phyloP scores from a whole-genome alignment of 2,797 vertebrate genomes.

The Spea hammondii region DNA sequence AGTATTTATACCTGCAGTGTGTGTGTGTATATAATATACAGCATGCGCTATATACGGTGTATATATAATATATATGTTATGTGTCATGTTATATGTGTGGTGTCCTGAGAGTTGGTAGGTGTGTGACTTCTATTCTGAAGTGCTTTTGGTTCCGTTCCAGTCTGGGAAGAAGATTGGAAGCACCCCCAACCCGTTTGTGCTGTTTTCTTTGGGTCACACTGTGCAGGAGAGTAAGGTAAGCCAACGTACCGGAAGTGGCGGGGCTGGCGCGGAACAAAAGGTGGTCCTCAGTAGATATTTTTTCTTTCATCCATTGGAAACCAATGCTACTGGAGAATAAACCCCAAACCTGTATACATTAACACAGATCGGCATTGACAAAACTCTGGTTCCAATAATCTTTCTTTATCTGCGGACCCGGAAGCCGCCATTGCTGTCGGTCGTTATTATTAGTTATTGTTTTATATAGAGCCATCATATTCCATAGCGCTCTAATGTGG shows the following conservation, averaged over 20 bases:
- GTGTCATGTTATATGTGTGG: not conserved
- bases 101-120: no score
- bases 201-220: conserved; percentile 87
- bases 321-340: no score
- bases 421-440: no score
- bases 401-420: no score
- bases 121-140: not conserved
- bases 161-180: conserved; percentile 91
- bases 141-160: conserved; percentile 65
- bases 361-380: no score
- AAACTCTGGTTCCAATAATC: no score
- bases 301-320: no score
- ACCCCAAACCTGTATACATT: no score
- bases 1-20: not conserved
- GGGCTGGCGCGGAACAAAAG: not conserved
- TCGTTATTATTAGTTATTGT: no score
- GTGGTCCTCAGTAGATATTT: not conserved
- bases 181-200: conserved; percentile 86
- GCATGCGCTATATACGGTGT: not conserved
- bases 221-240: conserved; percentile 88
- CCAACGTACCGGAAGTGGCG: not conserved
- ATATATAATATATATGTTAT: not conserved
- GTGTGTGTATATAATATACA: no score
- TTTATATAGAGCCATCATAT: no score
- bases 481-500: no score